Evolutionary conservation across 2,113 vertebrate species (phyloP), one percentile per base, ranked within the genome.

Genomic region (Loxodonta africana): DNA sequence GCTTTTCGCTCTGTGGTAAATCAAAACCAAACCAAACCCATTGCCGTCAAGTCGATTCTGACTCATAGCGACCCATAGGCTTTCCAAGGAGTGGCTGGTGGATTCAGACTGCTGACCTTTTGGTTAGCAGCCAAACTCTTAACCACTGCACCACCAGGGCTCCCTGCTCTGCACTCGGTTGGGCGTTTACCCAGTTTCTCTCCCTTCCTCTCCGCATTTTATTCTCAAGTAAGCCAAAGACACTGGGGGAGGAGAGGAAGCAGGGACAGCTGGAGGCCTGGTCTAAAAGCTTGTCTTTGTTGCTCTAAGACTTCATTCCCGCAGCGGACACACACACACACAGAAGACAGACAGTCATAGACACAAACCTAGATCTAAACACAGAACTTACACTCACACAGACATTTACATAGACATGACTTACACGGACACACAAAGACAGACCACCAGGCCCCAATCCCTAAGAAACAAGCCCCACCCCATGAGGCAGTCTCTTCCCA

Each of bases 321-420:
- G 2, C 12, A 83, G 30, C 71, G n/a, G 41, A 60, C 8, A n/a
- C 77, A 33, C 30, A 30, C 8, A 12, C 44, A 65, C 51, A 78
- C n/a, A n/a, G 1, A 10, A 10, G 7, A 28, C 48, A 88, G 21
- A 62, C 9, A 69, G 18, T 28, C 30, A 53, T 5, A 15, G 11
- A 46, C 63, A 88, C 46, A n/a, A 6, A 2, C 0, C 18, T 10
- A 76, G 46, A 84, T 57, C 53, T 20, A 81, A 51, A 33, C 57
- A 48, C 33, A 28, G 3, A 71, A 20, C n/a, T n/a, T 25, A 37
- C 0, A 0, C 8, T 33, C 0, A 0, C 6, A n/a, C 14, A 88
- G 80, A 37, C 37, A 15, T 46, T 41, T 15, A 8, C 41, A 11
- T 8, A 25, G 65, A 18, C 1, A 1, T 62, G 67, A 87, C 2